Evolutionary conservation across 2,113 vertebrate species (phyloP).

Genomic region (Orthochromis indermauri): DNA sequence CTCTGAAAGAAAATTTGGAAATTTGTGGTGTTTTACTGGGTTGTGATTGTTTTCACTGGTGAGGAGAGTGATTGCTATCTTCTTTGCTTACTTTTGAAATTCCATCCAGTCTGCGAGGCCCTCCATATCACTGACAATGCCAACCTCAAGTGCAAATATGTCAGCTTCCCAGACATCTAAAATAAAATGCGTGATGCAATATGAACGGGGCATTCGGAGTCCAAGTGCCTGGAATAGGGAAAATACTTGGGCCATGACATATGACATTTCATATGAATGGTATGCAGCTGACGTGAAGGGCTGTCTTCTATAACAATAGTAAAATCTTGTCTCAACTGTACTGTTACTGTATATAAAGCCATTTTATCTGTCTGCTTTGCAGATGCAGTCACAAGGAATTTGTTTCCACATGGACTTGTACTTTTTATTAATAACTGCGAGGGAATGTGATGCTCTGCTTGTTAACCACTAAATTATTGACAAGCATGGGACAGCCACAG

Average conservation of each 20-base stretch:
- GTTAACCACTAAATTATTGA: not conserved
- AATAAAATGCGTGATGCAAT: not conserved
- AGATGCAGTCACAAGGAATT: not conserved
- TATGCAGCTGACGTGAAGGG: not conserved
- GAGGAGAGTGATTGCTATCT: not conserved
- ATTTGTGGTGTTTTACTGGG: not conserved
- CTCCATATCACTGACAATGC: not conserved
- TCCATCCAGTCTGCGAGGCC: not conserved
- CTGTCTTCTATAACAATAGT: not conserved
- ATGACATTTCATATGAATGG: not conserved
- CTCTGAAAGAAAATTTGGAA: not conserved
- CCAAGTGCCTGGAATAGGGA: not conserved
- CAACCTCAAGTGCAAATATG: not conserved
- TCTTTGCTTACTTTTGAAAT: not conserved
- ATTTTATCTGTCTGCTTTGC: not conserved
- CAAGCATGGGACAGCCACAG: not conserved
- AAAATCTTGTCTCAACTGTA: not conserved
- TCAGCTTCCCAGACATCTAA: not conserved
- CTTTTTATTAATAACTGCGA: not conserved
- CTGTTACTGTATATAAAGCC: not conserved
- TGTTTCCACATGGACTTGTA: not conserved
- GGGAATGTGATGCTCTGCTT: not conserved
- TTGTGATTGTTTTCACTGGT: not conserved
- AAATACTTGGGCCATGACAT: not conserved
- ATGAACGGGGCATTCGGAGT: not conserved